Evolutionary conservation across 1,140 invertebrate genomes (phyloP), one percentile per base, ranked within the genome.

Genomic region (Drosophila hydei): DNA sequence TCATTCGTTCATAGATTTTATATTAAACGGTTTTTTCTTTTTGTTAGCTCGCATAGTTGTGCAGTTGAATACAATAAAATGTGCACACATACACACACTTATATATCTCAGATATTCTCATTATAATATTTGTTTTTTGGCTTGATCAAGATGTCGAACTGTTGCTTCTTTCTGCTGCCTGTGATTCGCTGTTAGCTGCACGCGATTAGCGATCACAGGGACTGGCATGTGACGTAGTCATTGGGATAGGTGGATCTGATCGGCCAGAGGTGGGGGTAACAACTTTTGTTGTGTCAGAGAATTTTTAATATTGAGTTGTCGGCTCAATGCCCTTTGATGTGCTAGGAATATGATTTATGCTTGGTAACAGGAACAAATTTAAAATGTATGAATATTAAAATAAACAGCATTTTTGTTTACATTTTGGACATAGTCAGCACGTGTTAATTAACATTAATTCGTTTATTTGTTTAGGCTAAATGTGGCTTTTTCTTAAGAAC

Each of bases 1-100:
- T 88, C 11, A 79, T 87, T 87, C 79, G 71, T 70, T 80, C 75
- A 69, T 77, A 55, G 48, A 67, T 83, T 87, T 73, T 38, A 83
- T 83, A 83, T 76, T 88, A 89, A 87, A 87, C 65, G 67, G 51
- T 78, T 75, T 59, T 75, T 64, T 61, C 55, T 14, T 58, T 18
- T 59, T 70, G 11, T 55, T 60, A 27, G 23, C 16, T 18, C 47
- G 30, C 30, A 50, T 38, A 12, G 50, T n/a, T 11, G 25, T 33
- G 43, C 47, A 62, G 14, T 25, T 25, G 16, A 36, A 48, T 23
- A 48, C 33, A 21, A 21, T 30, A 2, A 33, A 21, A 33, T 56
- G 45, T 56, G 45, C 27, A 70, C 4, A 48, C 11, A 48, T 36
- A 30, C 55, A 64, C 16, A 55, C 4, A 40, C 36, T 18, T 33